Conservation (phyloP, 2,888 invertebrate genomes). For the Griposia aprilina region DNA sequence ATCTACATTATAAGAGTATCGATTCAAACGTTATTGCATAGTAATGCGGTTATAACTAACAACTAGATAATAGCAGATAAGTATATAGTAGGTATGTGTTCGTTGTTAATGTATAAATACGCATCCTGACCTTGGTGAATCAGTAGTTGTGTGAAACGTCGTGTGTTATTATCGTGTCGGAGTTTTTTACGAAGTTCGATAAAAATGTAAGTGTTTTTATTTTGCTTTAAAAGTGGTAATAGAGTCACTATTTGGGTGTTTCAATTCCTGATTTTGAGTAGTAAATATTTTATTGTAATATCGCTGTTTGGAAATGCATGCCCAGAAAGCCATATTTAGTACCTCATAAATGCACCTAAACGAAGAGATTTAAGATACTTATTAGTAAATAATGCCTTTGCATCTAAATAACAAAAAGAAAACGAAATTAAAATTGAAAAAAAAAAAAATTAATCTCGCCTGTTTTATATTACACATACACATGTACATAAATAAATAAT, state of each 20-base stretch:
- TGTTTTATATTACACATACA: neutral
- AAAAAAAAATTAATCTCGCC: neutral
- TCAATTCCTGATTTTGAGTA: neutral
- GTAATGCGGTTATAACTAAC: too few species aligned
- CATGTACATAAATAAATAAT: too few species aligned
- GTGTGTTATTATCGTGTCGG: neutral
- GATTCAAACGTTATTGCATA: neutral
- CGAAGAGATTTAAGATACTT: too few species aligned
- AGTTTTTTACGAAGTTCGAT: neutral
- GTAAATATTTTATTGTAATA: neutral
- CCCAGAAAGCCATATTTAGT: neutral
- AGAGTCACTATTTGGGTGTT: neutral
- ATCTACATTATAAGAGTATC: neutral
- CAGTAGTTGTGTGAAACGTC: conserved; percentile 1
- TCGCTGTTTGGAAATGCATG: neutral
- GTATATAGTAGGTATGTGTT: neutral
- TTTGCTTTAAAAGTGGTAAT: neutral
- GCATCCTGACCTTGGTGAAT: neutral
- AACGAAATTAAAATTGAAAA: neutral
- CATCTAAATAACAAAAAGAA: neutral
- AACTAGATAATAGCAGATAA: neutral
- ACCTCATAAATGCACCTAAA: neutral
- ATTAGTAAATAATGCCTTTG: too few species aligned
- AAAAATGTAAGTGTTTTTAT: neutral
- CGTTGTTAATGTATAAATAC: conserved; percentile 9